Evolutionary conservation across 2,797 vertebrate genomes (phyloP).

Genomic region (Cuculus canorus): DNA sequence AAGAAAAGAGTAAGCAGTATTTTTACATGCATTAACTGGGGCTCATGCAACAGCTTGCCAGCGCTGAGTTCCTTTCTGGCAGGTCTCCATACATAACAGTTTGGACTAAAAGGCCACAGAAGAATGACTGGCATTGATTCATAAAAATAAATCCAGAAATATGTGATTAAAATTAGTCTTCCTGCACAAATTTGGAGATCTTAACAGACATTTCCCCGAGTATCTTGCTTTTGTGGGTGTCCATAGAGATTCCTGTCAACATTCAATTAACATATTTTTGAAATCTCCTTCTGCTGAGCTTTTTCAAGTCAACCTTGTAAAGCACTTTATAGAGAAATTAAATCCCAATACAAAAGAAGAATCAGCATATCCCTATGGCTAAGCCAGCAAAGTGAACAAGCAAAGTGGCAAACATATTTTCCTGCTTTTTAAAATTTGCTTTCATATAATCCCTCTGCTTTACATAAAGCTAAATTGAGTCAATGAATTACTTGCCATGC

Average conservation of each 20-base stretch:
- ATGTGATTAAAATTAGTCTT: constrained; percentile 56
- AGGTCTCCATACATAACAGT: background rate
- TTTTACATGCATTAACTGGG: background rate
- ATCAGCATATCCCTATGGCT: background rate
- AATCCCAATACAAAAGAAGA: constrained; percentile 33
- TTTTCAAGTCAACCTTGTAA: constrained; percentile 36
- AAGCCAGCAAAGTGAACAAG: constrained; percentile 23
- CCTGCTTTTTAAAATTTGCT: constrained; percentile 3
- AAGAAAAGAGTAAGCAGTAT: background rate
- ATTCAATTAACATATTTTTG: constrained; percentile 60
- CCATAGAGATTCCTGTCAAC: constrained; percentile 45
- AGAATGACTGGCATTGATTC: constrained; percentile 50
- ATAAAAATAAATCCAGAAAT: constrained; percentile 52
- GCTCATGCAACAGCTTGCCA: constrained; percentile 15
- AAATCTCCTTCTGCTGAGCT: constrained; percentile 47
- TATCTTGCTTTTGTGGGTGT: constrained; percentile 52
- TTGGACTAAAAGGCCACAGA: constrained; percentile 44
- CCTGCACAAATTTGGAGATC: constrained; percentile 38
- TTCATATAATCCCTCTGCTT: constrained; percentile 20
- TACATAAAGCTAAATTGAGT: constrained; percentile 22
- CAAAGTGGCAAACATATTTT: constrained; percentile 16
- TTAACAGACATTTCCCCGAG: constrained; percentile 27
- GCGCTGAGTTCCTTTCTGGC: constrained; percentile 8
- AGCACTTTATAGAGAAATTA: constrained; percentile 11
- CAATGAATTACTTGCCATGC: background rate